Evolutionary conservation across 2,113 vertebrate genomes (phyloP).

Genomic region (Myxocyprinus asiaticus): DNA sequence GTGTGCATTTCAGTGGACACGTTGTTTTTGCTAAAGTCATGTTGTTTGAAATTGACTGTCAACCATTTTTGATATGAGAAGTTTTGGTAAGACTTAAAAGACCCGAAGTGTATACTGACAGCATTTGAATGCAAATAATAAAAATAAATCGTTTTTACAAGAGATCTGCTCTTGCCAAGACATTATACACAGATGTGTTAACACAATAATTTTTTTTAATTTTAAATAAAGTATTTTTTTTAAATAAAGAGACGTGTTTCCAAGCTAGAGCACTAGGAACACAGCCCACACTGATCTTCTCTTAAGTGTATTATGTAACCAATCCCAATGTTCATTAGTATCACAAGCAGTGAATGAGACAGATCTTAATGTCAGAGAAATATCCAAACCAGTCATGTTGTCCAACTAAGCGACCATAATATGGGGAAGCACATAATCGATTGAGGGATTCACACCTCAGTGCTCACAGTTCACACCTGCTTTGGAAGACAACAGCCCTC

Average conservation of each 20-base stretch:
- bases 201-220: not conserved
- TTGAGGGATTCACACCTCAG: constrained; percentile 1
- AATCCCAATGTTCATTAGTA: not conserved
- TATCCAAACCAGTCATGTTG: not conserved
- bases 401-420: constrained; percentile 2
- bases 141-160: not conserved
- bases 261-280: not conserved
- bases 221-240: too few species aligned
- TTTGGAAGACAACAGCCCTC: not conserved
- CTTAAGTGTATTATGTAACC: not conserved
- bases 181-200: not conserved
- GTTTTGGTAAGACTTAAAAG: not conserved
- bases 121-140: not conserved
- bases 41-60: constrained; percentile 28
- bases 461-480: constrained; percentile 30
- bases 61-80: not conserved
- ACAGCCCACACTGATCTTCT: too few species aligned
- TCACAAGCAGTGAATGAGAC: not conserved
- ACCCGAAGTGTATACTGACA: not conserved
- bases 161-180: not conserved
- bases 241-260: not conserved
- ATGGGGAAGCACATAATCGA: not conserved
- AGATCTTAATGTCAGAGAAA: not conserved
- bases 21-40: constrained; percentile 25
- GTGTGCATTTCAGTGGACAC: constrained; percentile 29